Evolutionary conservation across 2,113 vertebrate species (phyloP).

Genomic region (Burhinus oedicnemus): DNA sequence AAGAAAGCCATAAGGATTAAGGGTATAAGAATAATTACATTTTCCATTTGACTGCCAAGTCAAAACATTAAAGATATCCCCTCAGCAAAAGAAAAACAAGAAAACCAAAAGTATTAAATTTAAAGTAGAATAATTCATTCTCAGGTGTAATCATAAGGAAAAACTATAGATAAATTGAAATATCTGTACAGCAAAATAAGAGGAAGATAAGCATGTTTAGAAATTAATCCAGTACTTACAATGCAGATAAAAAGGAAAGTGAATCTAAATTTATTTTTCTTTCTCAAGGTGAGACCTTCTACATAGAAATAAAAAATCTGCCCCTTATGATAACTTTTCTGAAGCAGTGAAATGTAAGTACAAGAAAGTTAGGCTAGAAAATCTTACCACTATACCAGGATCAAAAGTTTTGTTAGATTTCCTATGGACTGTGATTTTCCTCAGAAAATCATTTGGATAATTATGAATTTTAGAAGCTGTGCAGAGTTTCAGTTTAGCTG

Average conservation of each 20-base stretch:
- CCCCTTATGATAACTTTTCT: neutral
- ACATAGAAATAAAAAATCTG: neutral
- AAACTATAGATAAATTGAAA: neutral
- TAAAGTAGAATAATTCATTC: neutral
- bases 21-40: neutral
- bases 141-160: neutral
- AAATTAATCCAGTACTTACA: neutral
- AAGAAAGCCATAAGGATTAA: neutral
- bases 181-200: neutral
- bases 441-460: neutral
- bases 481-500: neutral
- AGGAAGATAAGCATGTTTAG: neutral
- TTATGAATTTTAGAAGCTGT: neutral
- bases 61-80: neutral
- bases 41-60: neutral
- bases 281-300: neutral
- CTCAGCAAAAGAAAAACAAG: neutral
- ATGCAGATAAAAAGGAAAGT: neutral
- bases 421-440: neutral
- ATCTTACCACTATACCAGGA: neutral
- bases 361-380: neutral
- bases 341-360: neutral
- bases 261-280: neutral
- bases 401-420: neutral
- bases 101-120: neutral